A percentile compares a stretch with the other conserved stretches of the same genome.
These are phyloP conservation scores for Aromia moschata DNA, from an alignment of 2,888 invertebrate genomes.

Conservation along the genomic window DNA sequence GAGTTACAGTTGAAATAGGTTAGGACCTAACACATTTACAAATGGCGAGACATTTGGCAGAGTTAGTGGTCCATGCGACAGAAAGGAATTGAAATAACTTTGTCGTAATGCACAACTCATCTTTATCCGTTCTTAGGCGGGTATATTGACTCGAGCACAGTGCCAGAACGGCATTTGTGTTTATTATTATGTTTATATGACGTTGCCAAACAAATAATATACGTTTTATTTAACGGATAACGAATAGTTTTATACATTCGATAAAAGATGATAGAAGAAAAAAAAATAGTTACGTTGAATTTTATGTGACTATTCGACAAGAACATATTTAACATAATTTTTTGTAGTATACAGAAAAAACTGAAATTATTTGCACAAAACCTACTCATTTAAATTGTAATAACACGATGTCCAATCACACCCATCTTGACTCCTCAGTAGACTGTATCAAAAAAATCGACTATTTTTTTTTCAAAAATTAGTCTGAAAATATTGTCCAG, in stretches of 20 bases:
- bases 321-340: too few species aligned
- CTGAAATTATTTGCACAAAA: too few species aligned
- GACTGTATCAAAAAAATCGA: too few species aligned
- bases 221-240: not conserved
- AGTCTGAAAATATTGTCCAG: too few species aligned
- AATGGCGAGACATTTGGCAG: constrained; percentile 45
- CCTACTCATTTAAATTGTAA: too few species aligned
- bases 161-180: constrained; percentile 30
- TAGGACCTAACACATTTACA: constrained; percentile 43
- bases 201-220: constrained; percentile 18
- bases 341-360: too few species aligned
- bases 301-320: too few species aligned
- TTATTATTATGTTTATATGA: constrained; percentile 32
- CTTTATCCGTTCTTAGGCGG: constrained; percentile 36
- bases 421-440: too few species aligned
- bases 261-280: too few species aligned
- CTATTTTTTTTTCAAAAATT: too few species aligned
- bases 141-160: constrained; percentile 28
- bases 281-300: too few species aligned
- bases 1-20: constrained; percentile 42
- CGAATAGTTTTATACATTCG: not conserved
- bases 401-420: too few species aligned
- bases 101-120: constrained; percentile 37
- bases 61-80: constrained; percentile 24
- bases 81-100: constrained; percentile 34